A percentile compares a stretch with the other conserved stretches of the same genome.
These are phyloP conservation scores for Daubentonia madagascariensis DNA, from an alignment of 2,113 vertebrate genomes.

Conservation along the genomic window DNA sequence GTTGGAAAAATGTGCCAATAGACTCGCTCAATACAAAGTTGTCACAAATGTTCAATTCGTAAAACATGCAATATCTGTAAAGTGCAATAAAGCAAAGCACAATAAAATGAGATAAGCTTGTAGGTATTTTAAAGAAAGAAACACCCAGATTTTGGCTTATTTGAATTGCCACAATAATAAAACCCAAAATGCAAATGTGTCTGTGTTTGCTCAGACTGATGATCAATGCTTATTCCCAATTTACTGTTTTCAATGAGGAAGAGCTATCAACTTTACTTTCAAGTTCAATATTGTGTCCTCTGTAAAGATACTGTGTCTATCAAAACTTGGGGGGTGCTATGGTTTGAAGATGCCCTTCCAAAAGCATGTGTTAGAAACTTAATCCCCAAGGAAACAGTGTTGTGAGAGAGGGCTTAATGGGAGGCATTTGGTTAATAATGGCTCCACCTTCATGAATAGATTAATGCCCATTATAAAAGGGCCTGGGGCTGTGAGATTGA, in stretches of 20 bases:
- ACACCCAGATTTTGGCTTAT: background rate
- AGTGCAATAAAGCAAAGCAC: background rate
- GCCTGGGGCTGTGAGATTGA: background rate
- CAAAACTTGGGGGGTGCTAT: background rate
- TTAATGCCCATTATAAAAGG: background rate
- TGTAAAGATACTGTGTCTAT: background rate
- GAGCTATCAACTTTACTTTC: background rate
- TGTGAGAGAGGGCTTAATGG: background rate
- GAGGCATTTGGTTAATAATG: background rate
- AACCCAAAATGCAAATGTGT: background rate
- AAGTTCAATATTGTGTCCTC: background rate
- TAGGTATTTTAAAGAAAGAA: background rate
- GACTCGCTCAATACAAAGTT: background rate
- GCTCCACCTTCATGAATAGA: background rate
- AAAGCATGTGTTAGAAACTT: background rate
- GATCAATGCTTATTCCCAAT: background rate
- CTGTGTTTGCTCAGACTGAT: background rate
- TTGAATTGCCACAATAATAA: background rate
- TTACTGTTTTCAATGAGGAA: background rate
- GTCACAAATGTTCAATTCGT: background rate
- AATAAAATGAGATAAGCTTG: background rate
- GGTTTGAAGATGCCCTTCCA: background rate
- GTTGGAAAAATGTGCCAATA: background rate
- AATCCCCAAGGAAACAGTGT: background rate
- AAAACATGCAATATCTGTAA: background rate